Conservation (phyloP, 2,113 vertebrate genomes). For the Papio anubis region DNA sequence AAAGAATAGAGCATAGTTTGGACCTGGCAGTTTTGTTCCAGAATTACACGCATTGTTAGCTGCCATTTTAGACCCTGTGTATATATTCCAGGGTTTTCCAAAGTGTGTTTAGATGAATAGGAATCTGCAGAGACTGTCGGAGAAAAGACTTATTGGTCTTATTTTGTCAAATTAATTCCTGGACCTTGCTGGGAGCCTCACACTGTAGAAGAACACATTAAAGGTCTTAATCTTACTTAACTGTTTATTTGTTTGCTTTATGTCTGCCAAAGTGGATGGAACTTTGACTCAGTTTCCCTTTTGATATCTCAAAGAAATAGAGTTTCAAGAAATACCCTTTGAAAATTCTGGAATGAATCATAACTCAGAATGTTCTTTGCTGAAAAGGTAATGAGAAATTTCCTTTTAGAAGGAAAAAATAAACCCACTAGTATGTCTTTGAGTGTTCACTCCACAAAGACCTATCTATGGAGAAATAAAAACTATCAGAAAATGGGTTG, state of each 20-base stretch:
- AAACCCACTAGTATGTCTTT: background rate
- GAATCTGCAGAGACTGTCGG: background rate
- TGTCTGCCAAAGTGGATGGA: background rate
- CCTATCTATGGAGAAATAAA: background rate
- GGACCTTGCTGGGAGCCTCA: background rate
- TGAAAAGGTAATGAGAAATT: background rate
- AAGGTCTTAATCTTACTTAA: background rate
- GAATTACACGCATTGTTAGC: background rate
- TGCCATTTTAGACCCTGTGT: background rate
- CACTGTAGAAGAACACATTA: background rate
- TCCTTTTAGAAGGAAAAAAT: background rate
- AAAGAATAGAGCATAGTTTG: background rate
- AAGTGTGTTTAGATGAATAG: background rate
- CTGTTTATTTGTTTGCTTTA: background rate
- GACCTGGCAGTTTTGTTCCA: background rate
- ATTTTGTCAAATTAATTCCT: background rate
- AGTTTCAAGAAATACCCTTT: background rate
- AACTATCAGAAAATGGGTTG: slow-evolving; percentile 21
- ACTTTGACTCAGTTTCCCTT: slow-evolving; percentile 1
- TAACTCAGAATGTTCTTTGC: background rate
- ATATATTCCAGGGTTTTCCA: background rate
- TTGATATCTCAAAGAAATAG: background rate
- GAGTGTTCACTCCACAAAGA: background rate
- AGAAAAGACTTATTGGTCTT: background rate
- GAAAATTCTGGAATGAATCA: background rate